Base-by-base conservation (phyloP, 1,140 invertebrate genomes). In the Periplaneta americana region DNA sequence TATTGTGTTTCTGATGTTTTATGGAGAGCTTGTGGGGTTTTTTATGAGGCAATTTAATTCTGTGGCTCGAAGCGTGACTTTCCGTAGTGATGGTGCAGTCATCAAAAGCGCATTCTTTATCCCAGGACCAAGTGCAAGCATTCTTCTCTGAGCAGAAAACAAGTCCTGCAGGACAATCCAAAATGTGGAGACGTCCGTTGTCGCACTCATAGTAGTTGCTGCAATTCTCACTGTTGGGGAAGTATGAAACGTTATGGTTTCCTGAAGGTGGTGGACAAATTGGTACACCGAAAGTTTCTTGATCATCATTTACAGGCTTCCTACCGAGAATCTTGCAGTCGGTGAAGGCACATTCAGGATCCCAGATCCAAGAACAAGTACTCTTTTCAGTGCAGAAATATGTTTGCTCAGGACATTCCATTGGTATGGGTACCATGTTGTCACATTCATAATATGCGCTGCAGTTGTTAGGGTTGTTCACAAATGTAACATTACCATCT, bases 391-490 rank as follows among this genome's bases (percentile, higher is more conserved):
- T 32, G 13, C 33, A 37, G 77, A 78, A 78, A 17, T 78, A 28
- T 34, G 17, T 11, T n/a, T 0, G 0, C 0, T 4, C 17, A 0
- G 77, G 77, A n/a, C 77, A 78, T 32, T 13, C 35, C 77, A 78
- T 78, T 48, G 13, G 35, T 2, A 31, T 11, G 5, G 77, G 34
- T n/a, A 15, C 32, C 6, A 33, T 34, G n/a, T 78, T 78, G 36
- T 32, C 31, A 33, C 76, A 78, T 33, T 78, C 76, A n/a, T 78
- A 78, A 37, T 78, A 78, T 18, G 76, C n/a, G 22, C 76, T 78
- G 33, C 76, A 78, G 33, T 78, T 78, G 34, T 28, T 13, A 6
- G 76, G 76, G 33, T 78, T 78, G 28, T 31, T 2, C 13, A 48
- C 3, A 13, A 48, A 18, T 18, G 39, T 48, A 2, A 48, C 3